These are phyloP conservation scores for Mycteria americana DNA, from an alignment of 2,797 vertebrate genomes.

Conservation along the genomic window DNA sequence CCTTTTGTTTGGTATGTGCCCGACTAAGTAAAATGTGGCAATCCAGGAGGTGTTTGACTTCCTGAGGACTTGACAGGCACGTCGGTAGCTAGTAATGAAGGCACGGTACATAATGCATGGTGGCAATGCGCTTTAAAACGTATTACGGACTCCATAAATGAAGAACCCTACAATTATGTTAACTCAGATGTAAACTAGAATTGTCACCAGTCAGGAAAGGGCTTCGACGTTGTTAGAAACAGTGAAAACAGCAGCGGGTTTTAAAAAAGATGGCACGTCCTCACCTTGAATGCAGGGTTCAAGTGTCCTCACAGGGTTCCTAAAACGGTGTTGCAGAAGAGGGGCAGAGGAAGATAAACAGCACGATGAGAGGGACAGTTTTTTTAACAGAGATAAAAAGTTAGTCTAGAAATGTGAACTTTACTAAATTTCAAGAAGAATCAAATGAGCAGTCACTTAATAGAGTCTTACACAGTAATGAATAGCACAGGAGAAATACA, in stretches of 20 bases:
- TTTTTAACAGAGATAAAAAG: background rate
- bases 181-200: background rate
- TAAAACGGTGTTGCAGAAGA: background rate
- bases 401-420: background rate
- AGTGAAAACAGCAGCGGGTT: background rate
- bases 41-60: background rate
- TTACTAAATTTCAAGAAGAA: background rate
- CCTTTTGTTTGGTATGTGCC: background rate
- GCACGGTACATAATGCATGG: no score
- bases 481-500: fast-evolving
- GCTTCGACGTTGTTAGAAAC: background rate
- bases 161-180: background rate
- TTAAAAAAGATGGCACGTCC: background rate
- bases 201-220: background rate
- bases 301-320: background rate
- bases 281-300: background rate
- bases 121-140: background rate
- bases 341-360: background rate
- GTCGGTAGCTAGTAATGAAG: background rate
- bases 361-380: fast-evolving
- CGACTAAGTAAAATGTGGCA: background rate
- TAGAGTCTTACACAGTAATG: background rate
- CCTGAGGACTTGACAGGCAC: background rate
- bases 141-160: background rate
- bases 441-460: background rate